These are phyloP conservation scores for Ctenochaetus hawaiiensis DNA, from an alignment of 2,797 vertebrate genomes.

Conservation along the genomic window DNA sequence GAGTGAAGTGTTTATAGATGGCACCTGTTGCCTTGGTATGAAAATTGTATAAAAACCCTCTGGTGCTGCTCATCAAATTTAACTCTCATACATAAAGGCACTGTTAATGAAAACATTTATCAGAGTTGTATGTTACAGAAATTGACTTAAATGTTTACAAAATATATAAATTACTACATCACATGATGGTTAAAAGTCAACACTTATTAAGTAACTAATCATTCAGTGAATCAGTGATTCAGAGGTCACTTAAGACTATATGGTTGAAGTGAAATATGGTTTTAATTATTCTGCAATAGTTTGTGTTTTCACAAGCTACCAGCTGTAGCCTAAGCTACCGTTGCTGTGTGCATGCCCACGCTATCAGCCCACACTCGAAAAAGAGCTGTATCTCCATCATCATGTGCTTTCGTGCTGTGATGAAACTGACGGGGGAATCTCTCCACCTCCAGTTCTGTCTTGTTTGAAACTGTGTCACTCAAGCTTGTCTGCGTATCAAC, in stretches of 20 bases:
- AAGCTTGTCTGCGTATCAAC: constrained; percentile 28
- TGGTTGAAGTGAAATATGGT: background rate
- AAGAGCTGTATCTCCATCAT: constrained; percentile 54
- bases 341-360: constrained; percentile 57
- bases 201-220: background rate
- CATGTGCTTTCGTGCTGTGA: constrained; percentile 31
- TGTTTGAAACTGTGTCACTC: constrained; percentile 61
- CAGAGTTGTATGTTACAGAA: background rate
- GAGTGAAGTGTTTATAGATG: background rate
- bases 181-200: background rate
- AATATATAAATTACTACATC: background rate
- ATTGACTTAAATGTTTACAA: background rate
- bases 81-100: background rate
- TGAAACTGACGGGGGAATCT: constrained; percentile 46
- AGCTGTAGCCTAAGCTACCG: constrained; percentile 61
- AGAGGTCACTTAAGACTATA: background rate
- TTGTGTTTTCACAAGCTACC: constrained; percentile 41
- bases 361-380: constrained; percentile 43
- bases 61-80: background rate
- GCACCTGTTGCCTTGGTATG: background rate
- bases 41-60: background rate
- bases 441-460: constrained; percentile 65
- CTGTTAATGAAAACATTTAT: too few relatives aligned
- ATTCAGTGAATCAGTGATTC: background rate
- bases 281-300: constrained; percentile 3